Evolutionary conservation across 2,888 invertebrate species (phyloP), one percentile per base, ranked within the genome.

Genomic region (Monopis laevigella): DNA sequence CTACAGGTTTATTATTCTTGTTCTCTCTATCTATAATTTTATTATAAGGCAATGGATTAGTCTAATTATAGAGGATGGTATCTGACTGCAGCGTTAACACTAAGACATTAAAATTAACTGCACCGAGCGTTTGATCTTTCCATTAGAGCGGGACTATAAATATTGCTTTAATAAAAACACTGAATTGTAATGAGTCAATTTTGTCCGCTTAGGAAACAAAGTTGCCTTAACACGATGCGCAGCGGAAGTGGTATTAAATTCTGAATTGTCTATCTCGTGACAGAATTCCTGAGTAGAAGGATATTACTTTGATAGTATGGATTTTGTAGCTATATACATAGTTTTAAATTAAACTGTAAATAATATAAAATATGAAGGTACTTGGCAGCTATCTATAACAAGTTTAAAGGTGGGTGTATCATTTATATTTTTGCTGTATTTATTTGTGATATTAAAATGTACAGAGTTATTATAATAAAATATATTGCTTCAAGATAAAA

Each of bases 31-130:
- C n/a, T n/a, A n/a, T n/a, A n/a, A n/a, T n/a, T n/a, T n/a, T n/a
- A 21, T 21, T 8, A 7, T 21, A 21, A 21, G 24, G 16, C 32
- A 17, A 32, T 32, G 32, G 16, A 32, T n/a, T n/a, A n/a, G n/a
- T 73, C 75, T 75, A 78, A 77, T 78, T 77, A 78, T 80, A 36
- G 36, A 36, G 36, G 32, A 14, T 17, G 29, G 36, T 36, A 77
- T 69, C 72, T 66, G 72, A 62, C 72, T 59, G 55, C 27, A 12
- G 21, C 36, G 19, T 36, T 36, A 36, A 36, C 36, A 36, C 36
- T 55, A 69, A 69, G 75, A 74, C 77, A 77, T 77, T 75, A 78
- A 80, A 77, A 77, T 77, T 74, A 77, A 77, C 75, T 72, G 64
- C 65, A 59, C 61, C 59, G 55, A 56, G 59, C 75, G 65, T 80